phyloP scores from a whole-genome alignment of 2,113 vertebrate genomes.

The Oenanthe melanoleuca region DNA sequence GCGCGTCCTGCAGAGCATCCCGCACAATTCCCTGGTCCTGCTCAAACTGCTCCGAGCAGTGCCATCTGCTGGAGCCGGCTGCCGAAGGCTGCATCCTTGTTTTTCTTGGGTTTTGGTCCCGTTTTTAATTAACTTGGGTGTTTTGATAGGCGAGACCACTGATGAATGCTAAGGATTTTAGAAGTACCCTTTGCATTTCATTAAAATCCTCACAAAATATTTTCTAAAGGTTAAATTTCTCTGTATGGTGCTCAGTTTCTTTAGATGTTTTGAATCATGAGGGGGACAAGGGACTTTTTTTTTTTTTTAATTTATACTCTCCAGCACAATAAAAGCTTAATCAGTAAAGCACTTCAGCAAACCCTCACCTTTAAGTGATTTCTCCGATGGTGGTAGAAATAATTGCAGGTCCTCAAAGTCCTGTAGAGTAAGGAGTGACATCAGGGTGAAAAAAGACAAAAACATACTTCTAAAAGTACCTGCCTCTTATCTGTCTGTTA shows the following conservation, averaged over 20 bases:
- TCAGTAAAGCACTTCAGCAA: conserved; percentile 44
- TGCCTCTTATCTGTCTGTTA: not conserved
- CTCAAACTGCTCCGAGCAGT: not conserved
- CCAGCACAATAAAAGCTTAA: conserved; percentile 18
- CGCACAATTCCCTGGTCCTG: not conserved
- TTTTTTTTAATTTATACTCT: not conserved
- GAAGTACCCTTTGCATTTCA: not conserved
- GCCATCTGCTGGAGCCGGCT: conserved; percentile 45
- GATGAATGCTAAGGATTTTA: not conserved
- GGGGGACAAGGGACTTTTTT: not conserved
- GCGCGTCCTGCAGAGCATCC: not conserved
- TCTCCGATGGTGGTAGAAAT: not conserved
- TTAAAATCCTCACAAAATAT: not conserved
- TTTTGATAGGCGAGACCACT: not conserved
- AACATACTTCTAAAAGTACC: not conserved
- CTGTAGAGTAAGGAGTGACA: not conserved
- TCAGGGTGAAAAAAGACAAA: not conserved
- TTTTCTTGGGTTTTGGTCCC: not conserved
- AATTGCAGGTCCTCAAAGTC: conserved; percentile 22
- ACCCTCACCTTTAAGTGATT: conserved; percentile 17
- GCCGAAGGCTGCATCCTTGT: rapidly evolving
- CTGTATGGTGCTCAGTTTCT: not conserved
- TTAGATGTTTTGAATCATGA: not conserved
- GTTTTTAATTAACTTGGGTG: not conserved
- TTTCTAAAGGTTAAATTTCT: not conserved